Conservation (phyloP, 2,888 invertebrate genomes). For the Lepidonotus clava region DNA sequence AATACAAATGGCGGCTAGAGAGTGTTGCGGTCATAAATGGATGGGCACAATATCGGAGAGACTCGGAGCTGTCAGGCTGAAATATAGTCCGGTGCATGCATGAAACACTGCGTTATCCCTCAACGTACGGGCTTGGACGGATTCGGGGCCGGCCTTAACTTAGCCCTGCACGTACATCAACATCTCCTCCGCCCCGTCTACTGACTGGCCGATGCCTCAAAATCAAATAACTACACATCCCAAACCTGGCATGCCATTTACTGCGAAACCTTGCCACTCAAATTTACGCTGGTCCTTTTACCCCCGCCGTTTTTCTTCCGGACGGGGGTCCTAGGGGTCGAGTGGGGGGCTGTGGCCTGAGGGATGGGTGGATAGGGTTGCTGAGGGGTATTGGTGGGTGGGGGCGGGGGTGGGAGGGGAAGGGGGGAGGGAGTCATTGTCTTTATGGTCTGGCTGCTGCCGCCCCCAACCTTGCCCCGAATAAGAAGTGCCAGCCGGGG, state of each 20-base stretch:
- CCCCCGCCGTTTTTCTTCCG: background rate
- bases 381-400: no score
- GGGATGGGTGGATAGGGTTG: no score
- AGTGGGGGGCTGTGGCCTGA: background rate
- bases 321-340: background rate
- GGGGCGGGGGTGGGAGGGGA: background rate
- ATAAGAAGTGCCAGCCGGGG: background rate
- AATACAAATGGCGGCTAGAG: constrained; percentile 41
- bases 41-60: constrained; percentile 50
- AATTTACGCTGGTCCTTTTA: constrained; percentile 42
- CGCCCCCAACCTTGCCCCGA: constrained; percentile 16
- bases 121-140: background rate
- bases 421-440: constrained; percentile 6
- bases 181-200: background rate
- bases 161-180: background rate
- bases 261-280: constrained; percentile 44
- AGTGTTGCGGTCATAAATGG: constrained; percentile 51
- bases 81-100: constrained; percentile 39
- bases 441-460: constrained; percentile 30
- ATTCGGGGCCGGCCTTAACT: constrained; percentile 18
- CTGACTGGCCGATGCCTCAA: constrained; percentile 17
- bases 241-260: constrained; percentile 47
- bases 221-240: constrained; percentile 52
- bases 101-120: constrained; percentile 50
- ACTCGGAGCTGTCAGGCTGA: constrained; percentile 46